Percentiles rank a stretch among this genome's conserved stretches.
These are phyloP conservation scores for Trichogramma pretiosum DNA, from an alignment of 1,140 invertebrate genomes.

Conservation along the genomic window DNA sequence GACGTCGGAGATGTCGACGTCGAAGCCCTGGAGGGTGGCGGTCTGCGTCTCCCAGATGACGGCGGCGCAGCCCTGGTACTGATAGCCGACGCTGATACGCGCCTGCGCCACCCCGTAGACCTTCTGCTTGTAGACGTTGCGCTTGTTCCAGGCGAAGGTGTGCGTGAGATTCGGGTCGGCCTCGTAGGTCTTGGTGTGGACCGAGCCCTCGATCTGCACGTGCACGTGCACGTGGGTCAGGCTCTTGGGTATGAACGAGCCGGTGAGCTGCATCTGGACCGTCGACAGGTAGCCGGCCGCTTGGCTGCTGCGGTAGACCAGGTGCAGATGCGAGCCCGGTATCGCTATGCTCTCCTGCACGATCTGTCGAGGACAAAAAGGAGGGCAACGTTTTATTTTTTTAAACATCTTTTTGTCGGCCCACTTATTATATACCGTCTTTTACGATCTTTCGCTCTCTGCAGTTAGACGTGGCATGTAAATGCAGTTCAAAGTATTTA, in stretches of 20 bases:
- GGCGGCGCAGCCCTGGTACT: conserved; percentile 77
- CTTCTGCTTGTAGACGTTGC: conserved; percentile 95
- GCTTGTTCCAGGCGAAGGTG: conserved; percentile 93
- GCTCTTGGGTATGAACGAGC: conserved; percentile 65
- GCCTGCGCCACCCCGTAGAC: conserved; percentile 83
- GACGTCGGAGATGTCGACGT: conserved; percentile 85
- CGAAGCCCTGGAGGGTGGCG: conserved; percentile 89
- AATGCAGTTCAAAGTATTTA: no score
- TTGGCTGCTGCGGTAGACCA: conserved; percentile 89
- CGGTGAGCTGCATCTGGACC: conserved; percentile 83
- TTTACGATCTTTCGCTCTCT: neutral
- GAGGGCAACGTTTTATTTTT: no score
- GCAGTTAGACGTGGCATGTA: neutral
- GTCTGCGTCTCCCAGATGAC: conserved; percentile 92
- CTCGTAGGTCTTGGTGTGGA: conserved; percentile 86
- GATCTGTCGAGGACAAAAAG: no score
- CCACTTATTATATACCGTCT: no score
- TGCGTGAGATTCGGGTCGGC: conserved; percentile 90
- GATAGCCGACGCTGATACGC: conserved; percentile 85
- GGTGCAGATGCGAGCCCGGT: conserved; percentile 80
- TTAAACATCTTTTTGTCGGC: no score
- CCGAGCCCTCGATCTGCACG: conserved; percentile 83
- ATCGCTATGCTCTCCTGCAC: conserved; percentile 90
- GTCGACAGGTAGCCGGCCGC: conserved; percentile 86
- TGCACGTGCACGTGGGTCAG: conserved; percentile 81